These are phyloP conservation scores for Tiliacea aurago DNA, from an alignment of 2,888 invertebrate genomes.

Conservation along the genomic window DNA sequence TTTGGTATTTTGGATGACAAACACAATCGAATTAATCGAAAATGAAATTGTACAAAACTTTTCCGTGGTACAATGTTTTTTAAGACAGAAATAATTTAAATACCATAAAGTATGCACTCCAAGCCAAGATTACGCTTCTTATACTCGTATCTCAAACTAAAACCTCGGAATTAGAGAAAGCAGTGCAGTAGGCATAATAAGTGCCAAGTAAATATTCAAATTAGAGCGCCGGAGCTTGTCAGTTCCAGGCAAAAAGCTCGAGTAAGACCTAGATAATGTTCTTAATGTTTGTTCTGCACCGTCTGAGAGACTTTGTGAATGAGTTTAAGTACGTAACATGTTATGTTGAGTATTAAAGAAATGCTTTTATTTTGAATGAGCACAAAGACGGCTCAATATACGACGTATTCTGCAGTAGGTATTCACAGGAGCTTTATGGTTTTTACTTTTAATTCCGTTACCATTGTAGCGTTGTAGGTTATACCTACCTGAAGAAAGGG, in stretches of 20 bases:
- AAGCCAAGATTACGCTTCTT: neutral
- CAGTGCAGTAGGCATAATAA: neutral
- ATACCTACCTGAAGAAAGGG: neutral
- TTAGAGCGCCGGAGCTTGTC: constrained; percentile 37
- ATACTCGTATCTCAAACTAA: neutral
- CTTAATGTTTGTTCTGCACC: neutral
- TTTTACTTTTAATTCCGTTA: neutral
- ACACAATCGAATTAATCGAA: neutral
- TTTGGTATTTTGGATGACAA: neutral
- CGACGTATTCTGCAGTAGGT: no score
- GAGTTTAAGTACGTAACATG: neutral
- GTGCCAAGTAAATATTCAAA: constrained; percentile 61
- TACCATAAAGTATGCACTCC: neutral
- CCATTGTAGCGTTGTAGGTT: neutral
- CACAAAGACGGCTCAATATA: neutral
- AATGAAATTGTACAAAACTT: neutral
- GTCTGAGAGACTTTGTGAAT: neutral
- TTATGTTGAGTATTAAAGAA: neutral
- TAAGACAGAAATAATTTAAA: neutral
- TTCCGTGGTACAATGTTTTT: neutral
- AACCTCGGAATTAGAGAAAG: neutral
- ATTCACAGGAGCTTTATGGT: neutral
- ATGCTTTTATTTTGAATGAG: neutral
- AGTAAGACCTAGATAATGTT: constrained; percentile 9
- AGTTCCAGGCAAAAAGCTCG: constrained; percentile 5